Evolutionary conservation across 2,888 invertebrate species (phyloP), one percentile per base, ranked within the genome.

Genomic region (Trisateles emortualis): DNA sequence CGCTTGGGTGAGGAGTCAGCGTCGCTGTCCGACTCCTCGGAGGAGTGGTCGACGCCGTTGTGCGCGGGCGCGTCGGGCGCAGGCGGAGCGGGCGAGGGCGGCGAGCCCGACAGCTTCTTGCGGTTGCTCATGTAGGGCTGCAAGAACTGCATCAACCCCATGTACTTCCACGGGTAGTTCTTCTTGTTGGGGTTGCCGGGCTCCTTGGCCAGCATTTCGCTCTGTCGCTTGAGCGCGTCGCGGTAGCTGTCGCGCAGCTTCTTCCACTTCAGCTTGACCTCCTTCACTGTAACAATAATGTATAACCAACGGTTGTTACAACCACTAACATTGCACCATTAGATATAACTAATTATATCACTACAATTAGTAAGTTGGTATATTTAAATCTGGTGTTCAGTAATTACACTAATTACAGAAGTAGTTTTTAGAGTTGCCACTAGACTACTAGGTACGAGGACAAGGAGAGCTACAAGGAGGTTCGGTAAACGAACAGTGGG

Each of bases 231-330:
- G 22, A 92, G 79, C 29, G 92, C 92, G 72, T 92, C 92, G 47
- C 92, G 87, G 79, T 92, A 92, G 70, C 91, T 90, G 78, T 92
- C 92, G 17, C 92, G 87, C 10, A 92, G 72, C 61, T 91, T 91
- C 72, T 92, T 92, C 92, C 92, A 92, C 74, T 90, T 91, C 47
- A 88, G 57, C 65, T 92, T 92, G 3, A 87, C 92, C 66, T 92
- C 92, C 59, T 91, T 92, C 17, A 91, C 92, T 92, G 88, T 8
- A 77, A 84, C n/a, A 52, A 52, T 30, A n/a, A 33, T 17, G 3
- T n/a, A n/a, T n/a, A n/a, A n/a, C 2, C 8, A 14, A 29, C 10
- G 13, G 42, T 22, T 32, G 13, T 13, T 2, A 3, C 19, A n/a
- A 29, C 8, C 10, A 11, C 9, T 26, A 6, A 26, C 26, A 6